Evolutionary conservation across 2,797 vertebrate genomes (phyloP), one percentile per base, ranked within the genome.

Genomic region (Sebastolobus altivelis): DNA sequence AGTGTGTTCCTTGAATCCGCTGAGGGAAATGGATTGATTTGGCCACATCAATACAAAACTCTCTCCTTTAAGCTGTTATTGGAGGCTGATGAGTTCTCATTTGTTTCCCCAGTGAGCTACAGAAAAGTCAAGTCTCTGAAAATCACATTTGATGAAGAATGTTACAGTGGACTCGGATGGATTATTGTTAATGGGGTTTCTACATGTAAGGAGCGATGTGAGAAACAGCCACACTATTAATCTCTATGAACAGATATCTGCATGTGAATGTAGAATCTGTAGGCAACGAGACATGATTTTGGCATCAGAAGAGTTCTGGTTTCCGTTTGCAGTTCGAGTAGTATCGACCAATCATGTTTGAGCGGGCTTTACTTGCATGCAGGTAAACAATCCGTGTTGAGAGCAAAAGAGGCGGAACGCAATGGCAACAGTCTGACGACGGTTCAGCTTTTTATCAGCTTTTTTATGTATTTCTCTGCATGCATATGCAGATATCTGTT

Each of bases 11-110:
- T 58, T 27, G n/a, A 67, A 35, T 49, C 69, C 16, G 1, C 58
- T 25, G n/a, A 62, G 72, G 52, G 65, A 35, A 56, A 20, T 18
- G 11, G 67, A 80, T 81, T 35, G 65, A 74, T 74, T 31, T 3
- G 8, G 9, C 59, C 27, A 4, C 62, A 49, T 77, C 54, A 8
- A 74, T 65, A 60, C n/a, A 10, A 14, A 76, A 63, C 58, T 22
- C 72, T 72, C 52, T 55, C 9, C 18, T 40, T 54, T 60, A 8
- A 77, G 65, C 59, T 37, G 14, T 14, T 52, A 10, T 35, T 43
- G 33, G 61, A n/a, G 49, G 27, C 62, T 68, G 65, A 37, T 20
- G 54, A 61, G 35, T 13, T 25, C 60, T 29, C 37, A 3, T 33
- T 72, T n/a, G 58, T 65, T 59, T 63, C 27, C 35, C 38, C 27